phyloP scores from a whole-genome alignment of 2,888 invertebrate species.

The Caprella mutica region DNA sequence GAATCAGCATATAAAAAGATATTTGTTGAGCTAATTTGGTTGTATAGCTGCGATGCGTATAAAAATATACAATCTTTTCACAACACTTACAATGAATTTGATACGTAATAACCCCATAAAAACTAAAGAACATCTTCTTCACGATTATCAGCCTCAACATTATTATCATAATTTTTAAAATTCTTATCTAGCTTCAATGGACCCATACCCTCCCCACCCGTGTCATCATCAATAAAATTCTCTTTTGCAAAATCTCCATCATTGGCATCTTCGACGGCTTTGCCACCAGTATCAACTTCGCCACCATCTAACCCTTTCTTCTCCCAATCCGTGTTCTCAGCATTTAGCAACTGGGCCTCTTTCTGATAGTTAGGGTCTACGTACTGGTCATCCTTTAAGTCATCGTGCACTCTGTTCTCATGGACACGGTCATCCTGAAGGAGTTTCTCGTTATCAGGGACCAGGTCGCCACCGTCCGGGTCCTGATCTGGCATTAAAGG shows the following conservation, averaged over 20 bases:
- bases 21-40: too few relatives aligned
- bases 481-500: slow-evolving; percentile 8
- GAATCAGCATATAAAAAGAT: too few relatives aligned
- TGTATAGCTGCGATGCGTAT: too few relatives aligned
- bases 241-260: not conserved
- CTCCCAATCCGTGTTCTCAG: not conserved
- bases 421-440: slow-evolving; percentile 7
- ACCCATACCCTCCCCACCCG: not conserved
- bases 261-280: too few relatives aligned
- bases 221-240: not conserved
- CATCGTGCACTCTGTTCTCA: slow-evolving; percentile 9
- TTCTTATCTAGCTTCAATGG: not conserved
- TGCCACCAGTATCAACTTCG: not conserved
- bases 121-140: too few relatives aligned
- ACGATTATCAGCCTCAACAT: not conserved
- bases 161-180: not conserved
- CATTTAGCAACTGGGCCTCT: not conserved
- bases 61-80: too few relatives aligned
- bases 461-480: slow-evolving; percentile 5
- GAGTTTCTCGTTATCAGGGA: not conserved
- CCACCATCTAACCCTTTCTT: not conserved
- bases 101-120: too few relatives aligned
- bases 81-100: too few relatives aligned
- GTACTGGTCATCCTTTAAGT: too few relatives aligned
- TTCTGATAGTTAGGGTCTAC: too few relatives aligned